Base-by-base conservation (phyloP, 1,140 invertebrate species). In the Hyphantria cunea region DNA sequence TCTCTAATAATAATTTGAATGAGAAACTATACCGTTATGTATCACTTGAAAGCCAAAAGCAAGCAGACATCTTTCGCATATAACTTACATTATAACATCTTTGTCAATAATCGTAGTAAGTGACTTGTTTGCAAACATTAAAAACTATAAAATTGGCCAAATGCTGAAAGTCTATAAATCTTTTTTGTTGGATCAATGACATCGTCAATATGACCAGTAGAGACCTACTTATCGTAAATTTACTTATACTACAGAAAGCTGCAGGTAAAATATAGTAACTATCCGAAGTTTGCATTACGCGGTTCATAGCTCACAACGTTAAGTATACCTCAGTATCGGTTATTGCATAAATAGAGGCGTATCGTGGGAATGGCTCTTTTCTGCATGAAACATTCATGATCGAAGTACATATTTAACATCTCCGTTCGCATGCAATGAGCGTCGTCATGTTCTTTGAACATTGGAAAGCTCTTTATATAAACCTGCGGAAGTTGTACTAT, bases 361-460 rank as follows among this genome's bases (percentile, higher is more conserved):
- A 37, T 54, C 51, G 44, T 6, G 10, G 17, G 41, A 25, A 25
- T 25, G 17, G 41, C 51, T 49, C 15, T 31, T 5, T 44, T 37
- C 8, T 3, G 1, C 32, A 56, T 66, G 34, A 50, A 55, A 61
- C 56, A 48, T 62, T 62, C 60, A 56, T 51, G 55, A 61, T 13
- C 9, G 31, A 11, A 11, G 11, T 10, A 48, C 32, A 58, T 55
- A 48, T 33, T 39, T 55, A 49, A 61, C 41, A 50, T 41, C 51
- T 54, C 45, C 41, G 6, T 58, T 51, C 48, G 33, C 37, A 10
- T 59, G 34, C 37, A 25, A 15, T 61, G 41, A 45, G n/a, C 17
- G 5, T 51, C 37, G 34, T n/a, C 13, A 45, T 17, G 31, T 10
- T 42, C 55, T 39, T 39, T 37, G 55, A 48, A 45, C 41, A 52